These are phyloP conservation scores for Nephrotoma appendiculata DNA, from an alignment of 2,888 invertebrate species.

Conservation along the genomic window DNA sequence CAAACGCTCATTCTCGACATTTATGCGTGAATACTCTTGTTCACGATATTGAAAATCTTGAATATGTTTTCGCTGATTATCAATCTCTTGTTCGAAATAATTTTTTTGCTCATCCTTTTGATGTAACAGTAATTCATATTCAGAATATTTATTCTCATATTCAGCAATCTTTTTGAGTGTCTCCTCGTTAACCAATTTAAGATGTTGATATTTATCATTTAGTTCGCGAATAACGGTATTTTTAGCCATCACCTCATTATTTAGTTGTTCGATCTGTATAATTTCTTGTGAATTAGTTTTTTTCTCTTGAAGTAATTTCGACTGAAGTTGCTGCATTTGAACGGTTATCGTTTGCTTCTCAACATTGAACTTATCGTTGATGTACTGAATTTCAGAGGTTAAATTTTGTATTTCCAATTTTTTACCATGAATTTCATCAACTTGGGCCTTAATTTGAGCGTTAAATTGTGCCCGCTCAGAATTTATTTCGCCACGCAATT, in stretches of 20 bases:
- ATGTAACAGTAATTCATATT: constrained; percentile 7
- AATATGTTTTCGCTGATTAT: neutral
- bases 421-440: constrained; percentile 23
- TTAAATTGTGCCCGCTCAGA: constrained; percentile 27
- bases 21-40: neutral
- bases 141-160: constrained; percentile 23
- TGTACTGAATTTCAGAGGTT: constrained; percentile 24
- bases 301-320: constrained; percentile 25
- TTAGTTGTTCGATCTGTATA: constrained; percentile 23
- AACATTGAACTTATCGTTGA: constrained; percentile 24
- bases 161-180: constrained; percentile 21
- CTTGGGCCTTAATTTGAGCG: constrained; percentile 22
- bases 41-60: constrained; percentile 4
- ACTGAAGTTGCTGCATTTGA: constrained; percentile 22
- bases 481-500: constrained; percentile 44
- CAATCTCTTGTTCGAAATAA: neutral
- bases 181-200: constrained; percentile 23
- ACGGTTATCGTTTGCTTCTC: constrained; percentile 21
- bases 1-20: constrained; percentile 5
- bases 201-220: constrained; percentile 5
- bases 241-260: constrained; percentile 24
- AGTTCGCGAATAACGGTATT: constrained; percentile 25
- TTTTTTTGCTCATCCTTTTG: constrained; percentile 6
- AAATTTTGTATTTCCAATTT: constrained; percentile 24
- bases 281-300: constrained; percentile 27